A percentile compares a stretch with the other conserved stretches of the same genome.
phyloP scores from a whole-genome alignment of 1,140 invertebrate species.

The Venustaconcha ellipsiformis region DNA sequence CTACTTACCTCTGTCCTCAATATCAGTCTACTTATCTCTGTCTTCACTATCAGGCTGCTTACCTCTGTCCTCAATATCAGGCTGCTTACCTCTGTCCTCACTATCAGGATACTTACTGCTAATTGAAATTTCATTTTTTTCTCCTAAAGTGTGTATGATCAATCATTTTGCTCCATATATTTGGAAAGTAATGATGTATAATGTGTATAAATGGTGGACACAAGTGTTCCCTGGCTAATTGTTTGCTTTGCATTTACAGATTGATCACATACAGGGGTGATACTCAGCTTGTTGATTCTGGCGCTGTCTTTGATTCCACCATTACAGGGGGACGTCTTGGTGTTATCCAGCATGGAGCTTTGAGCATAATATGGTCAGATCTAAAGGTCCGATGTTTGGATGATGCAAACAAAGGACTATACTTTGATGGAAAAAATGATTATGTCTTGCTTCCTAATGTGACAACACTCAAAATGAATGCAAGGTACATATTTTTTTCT shows the following conservation, averaged over 20 bases:
- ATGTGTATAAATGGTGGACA: too few species aligned
- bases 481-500: conserved; percentile 5
- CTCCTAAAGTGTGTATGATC: too few species aligned
- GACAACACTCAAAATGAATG: conserved; percentile 6
- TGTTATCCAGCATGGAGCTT: conserved; percentile 35
- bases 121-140: too few species aligned
- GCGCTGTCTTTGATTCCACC: conserved; percentile 33
- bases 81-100: too few species aligned
- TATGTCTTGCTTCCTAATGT: conserved; percentile 30
- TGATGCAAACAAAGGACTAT: conserved; percentile 33
- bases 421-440: conserved; percentile 37
- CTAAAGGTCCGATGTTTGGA: conserved; percentile 25
- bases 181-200: too few species aligned
- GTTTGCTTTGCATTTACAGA: conserved; percentile 11
- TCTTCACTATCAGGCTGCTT: too few species aligned
- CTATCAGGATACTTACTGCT: too few species aligned
- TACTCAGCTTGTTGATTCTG: conserved; percentile 29
- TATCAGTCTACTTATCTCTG: too few species aligned
- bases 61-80: too few species aligned
- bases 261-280: conserved; percentile 25
- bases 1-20: too few species aligned
- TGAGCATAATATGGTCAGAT: conserved; percentile 30
- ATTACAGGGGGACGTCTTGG: conserved; percentile 39
- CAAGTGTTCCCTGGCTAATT: neutral
- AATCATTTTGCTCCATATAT: too few species aligned